Evolutionary conservation across 2,888 invertebrate species (phyloP), one percentile per base, ranked within the genome.

Genomic region (Trissonchulus sp.): DNA sequence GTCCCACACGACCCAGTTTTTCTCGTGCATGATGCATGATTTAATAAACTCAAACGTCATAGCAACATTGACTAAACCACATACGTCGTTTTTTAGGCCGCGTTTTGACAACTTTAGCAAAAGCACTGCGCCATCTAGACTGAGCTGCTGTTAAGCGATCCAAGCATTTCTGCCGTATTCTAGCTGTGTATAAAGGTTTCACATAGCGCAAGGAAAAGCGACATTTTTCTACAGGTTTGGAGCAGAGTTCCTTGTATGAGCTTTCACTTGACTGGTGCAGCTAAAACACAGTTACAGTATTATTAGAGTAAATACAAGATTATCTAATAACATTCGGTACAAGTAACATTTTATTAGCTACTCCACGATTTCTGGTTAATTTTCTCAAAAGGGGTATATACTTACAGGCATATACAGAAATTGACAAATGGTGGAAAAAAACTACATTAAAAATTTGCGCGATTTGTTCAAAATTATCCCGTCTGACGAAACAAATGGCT

Each of bases 171-270:
- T 23, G 28, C n/a, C 71, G 71, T 36, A 65, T 8, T 8, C 15
- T 8, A 8, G 65, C 3, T 18, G 8, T 8, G n/a, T 65, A 28
- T 28, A 65, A 28, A 8, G 65, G 15, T 8, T 28, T 28, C 8
- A 69, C 71, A 2, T 30, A 69, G n/a, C 37, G 28, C 34, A 69
- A 35, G 33, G 34, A 35, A n/a, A 69, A 69, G 23, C 37, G 3
- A n/a, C 71, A 69, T 36, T 69, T 69, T 23, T 34, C 71, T 8
- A 69, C n/a, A 8, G 34, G 71, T 35, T 37, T n/a, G 8, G 35
- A 8, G 37, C 71, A 69, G 36, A 69, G 37, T n/a, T 69, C 71
- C 34, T 69, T 69, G 71, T 69, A 69, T n/a, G 71, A 69, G n/a
- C 71, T 33, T 33, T 37, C 71, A n/a, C 36, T 69, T 31, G 23